Conservation (phyloP, 2,888 invertebrate species). For the Vanessa cardui region DNA sequence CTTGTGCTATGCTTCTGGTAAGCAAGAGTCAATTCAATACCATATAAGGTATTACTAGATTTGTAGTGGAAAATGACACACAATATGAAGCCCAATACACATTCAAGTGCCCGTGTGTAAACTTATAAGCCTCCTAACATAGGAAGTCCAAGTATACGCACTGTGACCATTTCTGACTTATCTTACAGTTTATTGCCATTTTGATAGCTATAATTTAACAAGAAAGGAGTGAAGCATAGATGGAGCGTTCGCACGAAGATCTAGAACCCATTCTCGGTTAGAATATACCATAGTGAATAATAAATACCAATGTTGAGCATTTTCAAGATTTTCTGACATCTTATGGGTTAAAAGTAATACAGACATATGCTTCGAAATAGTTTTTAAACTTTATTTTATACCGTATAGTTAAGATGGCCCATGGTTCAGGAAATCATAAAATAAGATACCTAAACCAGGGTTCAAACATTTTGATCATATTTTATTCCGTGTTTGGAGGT, state of each 20-base stretch:
- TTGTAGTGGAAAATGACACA: conserved; percentile 19
- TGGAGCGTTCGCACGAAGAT: background rate
- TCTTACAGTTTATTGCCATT: conserved; percentile 26
- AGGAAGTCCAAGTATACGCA: conserved; percentile 23
- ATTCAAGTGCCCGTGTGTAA: conserved; percentile 32
- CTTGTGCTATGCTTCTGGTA: background rate
- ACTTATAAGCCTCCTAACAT: conserved; percentile 18
- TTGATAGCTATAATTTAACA: conserved; percentile 10
- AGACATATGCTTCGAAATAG: background rate
- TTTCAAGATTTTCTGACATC: background rate
- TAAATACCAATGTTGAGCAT: background rate
- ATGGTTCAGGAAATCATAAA: too few species aligned
- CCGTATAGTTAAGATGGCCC: too few species aligned
- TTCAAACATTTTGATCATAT: too few species aligned
- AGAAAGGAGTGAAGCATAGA: conserved; percentile 7
- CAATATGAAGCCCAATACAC: conserved; percentile 29
- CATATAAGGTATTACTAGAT: conserved; percentile 6
- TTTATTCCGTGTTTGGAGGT: too few species aligned
- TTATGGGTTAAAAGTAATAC: background rate
- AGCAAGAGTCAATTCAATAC: conserved; percentile 12
- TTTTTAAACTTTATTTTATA: background rate
- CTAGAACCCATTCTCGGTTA: background rate
- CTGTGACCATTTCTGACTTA: conserved; percentile 24
- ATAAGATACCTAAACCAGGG: too few species aligned
- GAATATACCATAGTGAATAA: background rate